These are phyloP conservation scores for Ophion costatus DNA, from an alignment of 2,888 invertebrate species.

Conservation along the genomic window DNA sequence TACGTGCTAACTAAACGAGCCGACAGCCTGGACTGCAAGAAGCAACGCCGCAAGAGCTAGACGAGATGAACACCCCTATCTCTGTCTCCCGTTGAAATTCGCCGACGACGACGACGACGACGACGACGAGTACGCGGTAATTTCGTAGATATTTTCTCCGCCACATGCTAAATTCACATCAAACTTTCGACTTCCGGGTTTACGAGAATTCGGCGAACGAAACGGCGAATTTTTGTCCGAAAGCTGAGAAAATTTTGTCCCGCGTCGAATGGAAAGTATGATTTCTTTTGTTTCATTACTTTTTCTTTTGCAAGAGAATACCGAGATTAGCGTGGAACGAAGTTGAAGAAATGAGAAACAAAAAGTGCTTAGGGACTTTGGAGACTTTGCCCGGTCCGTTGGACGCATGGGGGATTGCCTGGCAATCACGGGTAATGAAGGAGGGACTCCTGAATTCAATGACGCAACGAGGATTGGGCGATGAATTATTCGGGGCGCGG, in stretches of 20 bases:
- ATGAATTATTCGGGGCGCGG: constrained; percentile 41
- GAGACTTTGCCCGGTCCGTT: not conserved
- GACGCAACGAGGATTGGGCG: not conserved
- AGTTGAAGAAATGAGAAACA: not conserved
- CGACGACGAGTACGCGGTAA: constrained; percentile 45
- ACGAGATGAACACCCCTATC: constrained; percentile 46
- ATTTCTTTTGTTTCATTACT: not conserved
- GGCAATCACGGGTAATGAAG: constrained; percentile 4
- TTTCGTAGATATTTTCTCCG: constrained; percentile 55
- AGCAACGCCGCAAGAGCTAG: constrained; percentile 13
- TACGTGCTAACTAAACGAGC: constrained; percentile 22
- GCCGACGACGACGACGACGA: constrained; percentile 28
- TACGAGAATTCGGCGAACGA: constrained; percentile 13
- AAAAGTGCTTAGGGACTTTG: constrained; percentile 1
- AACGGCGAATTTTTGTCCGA: not conserved
- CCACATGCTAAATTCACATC: constrained; percentile 58
- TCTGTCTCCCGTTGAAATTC: constrained; percentile 48
- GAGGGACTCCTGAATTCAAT: not conserved
- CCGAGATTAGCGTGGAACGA: not conserved
- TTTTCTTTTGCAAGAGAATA: not conserved
- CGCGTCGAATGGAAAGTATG: not conserved
- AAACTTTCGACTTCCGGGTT: constrained; percentile 63
- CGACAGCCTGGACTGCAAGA: constrained; percentile 27
- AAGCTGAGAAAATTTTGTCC: not conserved
- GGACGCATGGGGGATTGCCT: not conserved